Conservation (phyloP, 2,113 vertebrate genomes). For the Hypocryptadius cinnamomeus region DNA sequence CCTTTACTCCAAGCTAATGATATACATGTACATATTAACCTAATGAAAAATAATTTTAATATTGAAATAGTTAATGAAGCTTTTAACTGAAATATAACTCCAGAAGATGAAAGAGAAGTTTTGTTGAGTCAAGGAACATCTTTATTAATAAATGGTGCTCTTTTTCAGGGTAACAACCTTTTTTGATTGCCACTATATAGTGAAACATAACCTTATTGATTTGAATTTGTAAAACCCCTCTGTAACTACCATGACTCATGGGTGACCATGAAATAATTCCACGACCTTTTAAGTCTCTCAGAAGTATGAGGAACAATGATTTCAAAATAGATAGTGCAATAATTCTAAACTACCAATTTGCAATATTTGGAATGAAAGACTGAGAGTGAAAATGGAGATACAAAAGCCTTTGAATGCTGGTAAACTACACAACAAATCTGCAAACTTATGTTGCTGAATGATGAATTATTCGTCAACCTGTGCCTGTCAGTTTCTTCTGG, state of each 20-base stretch:
- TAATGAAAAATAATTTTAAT: not conserved
- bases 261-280: not conserved
- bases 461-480: not conserved
- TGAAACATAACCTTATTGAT: constrained; percentile 13
- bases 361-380: not conserved
- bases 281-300: not conserved
- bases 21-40: not conserved
- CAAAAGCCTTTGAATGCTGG: not conserved
- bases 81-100: not conserved
- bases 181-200: not conserved
- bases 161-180: not conserved
- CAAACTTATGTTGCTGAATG: not conserved
- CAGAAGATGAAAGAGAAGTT: not conserved
- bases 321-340: not conserved
- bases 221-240: constrained; percentile 10
- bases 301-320: not conserved
- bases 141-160: not conserved
- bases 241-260: not conserved
- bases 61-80: not conserved
- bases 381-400: not conserved
- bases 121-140: not conserved
- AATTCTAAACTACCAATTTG: not conserved
- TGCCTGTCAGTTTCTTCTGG: not conserved
- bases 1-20: not conserved
- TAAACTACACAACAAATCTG: not conserved